These are phyloP conservation scores for Craterocephalus amniculus DNA, from an alignment of 2,797 vertebrate species.

Conservation along the genomic window DNA sequence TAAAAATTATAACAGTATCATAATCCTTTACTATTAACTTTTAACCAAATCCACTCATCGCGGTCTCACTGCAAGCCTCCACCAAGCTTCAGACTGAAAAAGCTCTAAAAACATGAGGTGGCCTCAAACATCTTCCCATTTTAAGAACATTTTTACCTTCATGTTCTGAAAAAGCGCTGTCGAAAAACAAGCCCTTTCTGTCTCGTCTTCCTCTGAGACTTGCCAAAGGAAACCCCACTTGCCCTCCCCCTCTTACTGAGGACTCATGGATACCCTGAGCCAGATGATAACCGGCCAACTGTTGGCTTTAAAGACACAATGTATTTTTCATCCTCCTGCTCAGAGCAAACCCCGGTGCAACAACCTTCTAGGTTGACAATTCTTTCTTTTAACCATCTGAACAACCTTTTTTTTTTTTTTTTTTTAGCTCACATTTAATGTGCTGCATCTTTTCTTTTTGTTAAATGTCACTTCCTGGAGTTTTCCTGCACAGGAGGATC, in stretches of 20 bases:
- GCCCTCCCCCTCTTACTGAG: slow-evolving; percentile 39
- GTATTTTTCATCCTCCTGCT: slow-evolving; percentile 61
- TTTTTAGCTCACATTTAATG: background rate
- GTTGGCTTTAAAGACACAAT: slow-evolving; percentile 73
- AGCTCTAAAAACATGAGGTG: background rate
- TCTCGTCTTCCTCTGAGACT: slow-evolving; percentile 28
- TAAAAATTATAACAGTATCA: background rate
- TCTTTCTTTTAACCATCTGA: background rate
- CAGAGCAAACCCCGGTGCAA: slow-evolving; percentile 27
- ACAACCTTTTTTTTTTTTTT: background rate
- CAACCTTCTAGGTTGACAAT: background rate
- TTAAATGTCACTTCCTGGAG: slow-evolving; percentile 14
- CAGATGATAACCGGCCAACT: slow-evolving; percentile 71
- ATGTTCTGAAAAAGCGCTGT: slow-evolving; percentile 19
- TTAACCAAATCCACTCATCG: background rate
- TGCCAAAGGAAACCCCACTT: slow-evolving; percentile 65
- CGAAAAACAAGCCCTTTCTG: slow-evolving; percentile 22
- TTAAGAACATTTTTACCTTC: slow-evolving; percentile 15
- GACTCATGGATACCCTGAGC: slow-evolving; percentile 63
- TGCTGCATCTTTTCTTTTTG: slow-evolving; percentile 2
- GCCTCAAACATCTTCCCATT: background rate
- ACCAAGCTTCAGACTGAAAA: background rate
- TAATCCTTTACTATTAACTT: background rate
- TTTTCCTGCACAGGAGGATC: slow-evolving; percentile 20
- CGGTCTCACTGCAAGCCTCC: background rate